These are phyloP conservation scores for Gonatopus flavifemur DNA, from an alignment of 1,140 invertebrate species.

Conservation along the genomic window DNA sequence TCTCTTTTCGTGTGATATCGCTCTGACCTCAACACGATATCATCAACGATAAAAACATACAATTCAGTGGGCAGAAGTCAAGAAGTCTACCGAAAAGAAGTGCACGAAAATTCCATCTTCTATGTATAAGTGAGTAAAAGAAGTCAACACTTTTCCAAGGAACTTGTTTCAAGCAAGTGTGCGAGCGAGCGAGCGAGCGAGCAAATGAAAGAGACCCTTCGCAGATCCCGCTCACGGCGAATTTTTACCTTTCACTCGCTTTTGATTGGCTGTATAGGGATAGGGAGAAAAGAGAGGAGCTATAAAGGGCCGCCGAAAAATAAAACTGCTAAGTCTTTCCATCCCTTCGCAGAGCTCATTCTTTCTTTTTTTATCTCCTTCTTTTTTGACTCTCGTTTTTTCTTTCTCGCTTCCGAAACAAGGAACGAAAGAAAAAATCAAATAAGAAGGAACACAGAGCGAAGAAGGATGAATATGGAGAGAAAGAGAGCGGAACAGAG, in stretches of 20 bases:
- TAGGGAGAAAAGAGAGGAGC: constrained; percentile 31
- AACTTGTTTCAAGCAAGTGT: constrained; percentile 33
- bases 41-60: too few species aligned
- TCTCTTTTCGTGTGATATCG: too few species aligned
- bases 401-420: constrained; percentile 11
- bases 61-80: too few species aligned
- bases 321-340: constrained; percentile 39
- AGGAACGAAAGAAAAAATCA: constrained; percentile 5
- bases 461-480: constrained; percentile 1
- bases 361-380: constrained; percentile 1
- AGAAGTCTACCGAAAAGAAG: too few species aligned
- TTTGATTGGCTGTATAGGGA: constrained; percentile 49
- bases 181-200: too few species aligned
- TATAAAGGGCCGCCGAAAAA: constrained; percentile 54
- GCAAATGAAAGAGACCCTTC: constrained; percentile 52
- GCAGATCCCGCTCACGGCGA: constrained; percentile 41
- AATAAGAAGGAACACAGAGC: background rate
- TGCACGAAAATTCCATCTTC: too few species aligned
- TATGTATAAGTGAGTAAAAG: too few species aligned
- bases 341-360: constrained; percentile 10
- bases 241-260: constrained; percentile 54
- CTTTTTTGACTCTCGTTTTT: constrained; percentile 2
- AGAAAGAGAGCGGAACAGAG: constrained; percentile 4
- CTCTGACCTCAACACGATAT: too few species aligned
- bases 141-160: constrained; percentile 48